A percentile compares a stretch with the other conserved stretches of the same genome.
phyloP scores from a whole-genome alignment of 2,113 vertebrate genomes.

The Vidua macroura region DNA sequence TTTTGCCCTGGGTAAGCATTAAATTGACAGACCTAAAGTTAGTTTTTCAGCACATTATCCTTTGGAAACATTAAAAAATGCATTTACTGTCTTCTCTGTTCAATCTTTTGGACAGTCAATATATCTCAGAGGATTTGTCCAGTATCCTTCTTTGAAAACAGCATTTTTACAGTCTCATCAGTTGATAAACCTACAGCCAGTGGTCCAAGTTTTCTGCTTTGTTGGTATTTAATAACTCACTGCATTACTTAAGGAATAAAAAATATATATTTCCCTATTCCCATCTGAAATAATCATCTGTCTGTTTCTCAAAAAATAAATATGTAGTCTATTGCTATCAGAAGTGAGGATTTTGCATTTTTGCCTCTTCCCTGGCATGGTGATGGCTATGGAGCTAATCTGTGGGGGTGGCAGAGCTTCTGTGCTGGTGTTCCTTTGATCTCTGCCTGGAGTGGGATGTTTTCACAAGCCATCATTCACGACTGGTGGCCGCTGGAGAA shows the following conservation, averaged over 20 bases:
- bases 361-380: neutral
- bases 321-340: neutral
- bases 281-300: neutral
- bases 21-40: neutral
- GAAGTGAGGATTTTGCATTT: neutral
- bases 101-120: neutral
- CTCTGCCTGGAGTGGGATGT: neutral
- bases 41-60: neutral
- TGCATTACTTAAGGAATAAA: neutral
- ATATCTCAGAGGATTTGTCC: neutral
- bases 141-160: neutral
- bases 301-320: neutral
- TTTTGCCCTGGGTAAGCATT: neutral
- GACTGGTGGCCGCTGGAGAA: neutral
- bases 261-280: neutral
- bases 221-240: neutral
- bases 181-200: neutral
- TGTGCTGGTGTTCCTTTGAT: neutral
- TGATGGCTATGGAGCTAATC: neutral
- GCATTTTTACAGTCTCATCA: neutral
- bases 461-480: neutral
- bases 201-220: neutral
- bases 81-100: constrained; percentile 25
- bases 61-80: constrained; percentile 23
- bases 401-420: neutral